A percentile compares a stretch with the other conserved stretches of the same genome.
Conservation (phyloP, 2,888 invertebrate species). For the Drosophila eohydei region DNA sequence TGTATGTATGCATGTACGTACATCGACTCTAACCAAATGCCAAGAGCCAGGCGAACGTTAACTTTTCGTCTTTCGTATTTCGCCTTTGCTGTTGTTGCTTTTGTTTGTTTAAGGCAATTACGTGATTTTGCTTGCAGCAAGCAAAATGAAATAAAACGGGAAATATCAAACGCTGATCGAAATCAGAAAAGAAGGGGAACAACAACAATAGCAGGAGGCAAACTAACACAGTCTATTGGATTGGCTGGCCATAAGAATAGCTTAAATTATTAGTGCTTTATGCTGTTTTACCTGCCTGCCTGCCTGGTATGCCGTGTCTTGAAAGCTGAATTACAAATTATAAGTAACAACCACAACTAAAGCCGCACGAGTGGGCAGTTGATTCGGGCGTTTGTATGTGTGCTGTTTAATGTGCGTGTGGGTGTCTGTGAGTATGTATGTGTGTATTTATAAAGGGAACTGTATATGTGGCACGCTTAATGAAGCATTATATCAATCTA, state of each 20-base stretch:
- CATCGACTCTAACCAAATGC: constrained; percentile 15
- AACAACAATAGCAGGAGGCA: not conserved
- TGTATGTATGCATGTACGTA: not conserved
- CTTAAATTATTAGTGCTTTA: constrained; percentile 37
- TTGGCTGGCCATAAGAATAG: constrained; percentile 49
- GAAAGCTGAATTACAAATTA: constrained; percentile 55
- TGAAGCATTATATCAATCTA: constrained; percentile 58
- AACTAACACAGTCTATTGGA: not conserved
- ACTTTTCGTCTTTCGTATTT: constrained; percentile 6
- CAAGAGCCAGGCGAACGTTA: constrained; percentile 2
- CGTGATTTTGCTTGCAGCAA: constrained; percentile 45
- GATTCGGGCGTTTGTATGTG: constrained; percentile 23
- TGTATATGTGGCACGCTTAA: constrained; percentile 8
- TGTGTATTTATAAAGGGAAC: not conserved
- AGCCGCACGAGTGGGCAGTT: constrained; percentile 55
- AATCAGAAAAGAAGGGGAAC: constrained; percentile 25
- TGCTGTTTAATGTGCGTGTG: not conserved
- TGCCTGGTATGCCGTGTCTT: constrained; percentile 40
- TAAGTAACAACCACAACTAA: constrained; percentile 16
- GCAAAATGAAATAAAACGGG: constrained; percentile 29
- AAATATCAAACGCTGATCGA: constrained; percentile 57
- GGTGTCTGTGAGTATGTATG: constrained; percentile 3
- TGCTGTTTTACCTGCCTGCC: constrained; percentile 20
- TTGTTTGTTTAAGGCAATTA: constrained; percentile 33
- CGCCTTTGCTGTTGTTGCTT: not conserved